Conservation (phyloP, 2,797 vertebrate genomes). For the Acrossocheilus wenchowensis region DNA sequence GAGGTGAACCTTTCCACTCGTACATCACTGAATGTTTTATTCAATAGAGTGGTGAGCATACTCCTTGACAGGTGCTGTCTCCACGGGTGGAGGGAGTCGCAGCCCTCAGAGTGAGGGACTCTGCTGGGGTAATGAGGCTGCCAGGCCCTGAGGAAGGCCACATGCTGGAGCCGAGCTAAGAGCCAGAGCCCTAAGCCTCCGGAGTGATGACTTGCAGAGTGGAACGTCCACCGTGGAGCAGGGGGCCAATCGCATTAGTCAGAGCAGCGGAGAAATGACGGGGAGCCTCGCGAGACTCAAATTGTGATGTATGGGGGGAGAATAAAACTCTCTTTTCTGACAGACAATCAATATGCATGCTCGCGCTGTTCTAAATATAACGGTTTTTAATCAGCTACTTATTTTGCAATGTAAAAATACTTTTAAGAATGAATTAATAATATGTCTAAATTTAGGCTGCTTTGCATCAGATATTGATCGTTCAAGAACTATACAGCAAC, state of each 20-base stretch:
- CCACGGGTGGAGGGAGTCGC: conserved; percentile 69
- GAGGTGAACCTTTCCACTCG: conserved; percentile 80
- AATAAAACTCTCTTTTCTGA: background rate
- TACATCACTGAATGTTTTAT: conserved; percentile 86
- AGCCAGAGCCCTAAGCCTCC: conserved; percentile 65
- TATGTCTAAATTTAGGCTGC: too few species aligned
- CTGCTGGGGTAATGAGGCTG: conserved; percentile 73
- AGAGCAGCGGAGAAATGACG: conserved; percentile 26
- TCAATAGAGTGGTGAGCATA: conserved; percentile 77
- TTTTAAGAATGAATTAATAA: background rate
- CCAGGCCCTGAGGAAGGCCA: conserved; percentile 57
- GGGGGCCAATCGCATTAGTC: conserved; percentile 43
- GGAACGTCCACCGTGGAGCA: conserved; percentile 38
- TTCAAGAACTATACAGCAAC: background rate
- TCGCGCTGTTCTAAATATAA: background rate
- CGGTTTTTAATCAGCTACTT: background rate
- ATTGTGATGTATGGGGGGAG: conserved; percentile 18
- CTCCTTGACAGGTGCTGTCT: conserved; percentile 80
- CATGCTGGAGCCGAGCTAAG: conserved; percentile 60
- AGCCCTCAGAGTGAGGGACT: conserved; percentile 71
- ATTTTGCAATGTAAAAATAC: conserved; percentile 7
- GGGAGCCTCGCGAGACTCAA: conserved; percentile 25
- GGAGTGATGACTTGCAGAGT: conserved; percentile 57
- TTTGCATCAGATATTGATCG: background rate
- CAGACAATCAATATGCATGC: conserved; percentile 33